Evolutionary conservation across 2,888 invertebrate genomes (phyloP).

Genomic region (Metacarcinus magister): DNA sequence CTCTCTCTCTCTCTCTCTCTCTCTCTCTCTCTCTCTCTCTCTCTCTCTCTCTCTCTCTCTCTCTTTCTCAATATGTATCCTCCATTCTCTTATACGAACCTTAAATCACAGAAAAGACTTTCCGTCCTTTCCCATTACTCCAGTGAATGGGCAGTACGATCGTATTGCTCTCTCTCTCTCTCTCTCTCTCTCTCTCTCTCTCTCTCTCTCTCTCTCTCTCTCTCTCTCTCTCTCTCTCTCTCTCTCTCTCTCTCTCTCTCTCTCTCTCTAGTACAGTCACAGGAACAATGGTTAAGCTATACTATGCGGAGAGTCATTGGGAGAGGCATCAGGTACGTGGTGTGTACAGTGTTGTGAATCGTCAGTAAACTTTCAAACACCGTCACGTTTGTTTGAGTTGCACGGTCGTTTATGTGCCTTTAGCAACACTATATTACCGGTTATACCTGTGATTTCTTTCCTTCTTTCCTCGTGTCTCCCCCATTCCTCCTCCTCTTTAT

Average conservation of each 20-base stretch:
- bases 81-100: background rate
- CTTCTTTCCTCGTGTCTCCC: background rate
- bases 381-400: background rate
- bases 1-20: slow-evolving; percentile 19
- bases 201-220: background rate
- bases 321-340: too few relatives aligned
- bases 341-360: background rate
- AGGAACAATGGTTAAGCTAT: too few relatives aligned
- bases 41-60: slow-evolving; percentile 30
- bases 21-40: slow-evolving; percentile 11
- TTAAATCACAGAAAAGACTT: background rate
- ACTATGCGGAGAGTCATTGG: too few relatives aligned
- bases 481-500: background rate
- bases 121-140: background rate
- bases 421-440: background rate
- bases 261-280: background rate
- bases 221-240: background rate
- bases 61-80: background rate
- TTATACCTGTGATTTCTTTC: background rate
- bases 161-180: background rate
- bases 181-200: background rate
- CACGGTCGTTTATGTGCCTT: background rate
- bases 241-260: background rate
- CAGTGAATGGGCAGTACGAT: background rate
- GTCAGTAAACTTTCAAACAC: background rate